Evolutionary conservation across 2,113 vertebrate species (phyloP).

Genomic region (Ancistrus triradiatus): DNA sequence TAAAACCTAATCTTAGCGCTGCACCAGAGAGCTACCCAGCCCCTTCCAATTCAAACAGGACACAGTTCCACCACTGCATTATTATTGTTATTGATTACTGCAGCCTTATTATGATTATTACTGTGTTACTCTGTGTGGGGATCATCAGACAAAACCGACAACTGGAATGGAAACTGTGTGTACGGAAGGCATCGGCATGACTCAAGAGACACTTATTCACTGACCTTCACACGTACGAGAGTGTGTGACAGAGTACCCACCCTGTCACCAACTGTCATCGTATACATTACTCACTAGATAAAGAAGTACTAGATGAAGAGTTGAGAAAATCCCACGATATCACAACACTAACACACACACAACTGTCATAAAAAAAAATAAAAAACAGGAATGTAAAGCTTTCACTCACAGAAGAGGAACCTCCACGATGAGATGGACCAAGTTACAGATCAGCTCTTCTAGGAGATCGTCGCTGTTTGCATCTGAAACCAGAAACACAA

Average conservation of each 20-base stretch:
- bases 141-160: too few species aligned
- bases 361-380: background rate
- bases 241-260: conserved; percentile 1
- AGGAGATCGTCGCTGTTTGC: conserved; percentile 80
- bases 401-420: conserved; percentile 89
- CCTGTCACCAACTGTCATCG: background rate
- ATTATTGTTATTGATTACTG: too few species aligned
- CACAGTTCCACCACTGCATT: background rate
- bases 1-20: too few species aligned
- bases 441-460: conserved; percentile 88
- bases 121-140: too few species aligned
- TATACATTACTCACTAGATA: conserved; percentile 3
- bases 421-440: conserved; percentile 92
- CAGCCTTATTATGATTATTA: too few species aligned
- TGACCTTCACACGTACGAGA: conserved; percentile 32
- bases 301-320: too few species aligned
- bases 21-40: too few species aligned
- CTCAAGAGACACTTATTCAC: conserved; percentile 23
- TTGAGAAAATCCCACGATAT: background rate
- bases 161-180: background rate
- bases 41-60: too few species aligned
- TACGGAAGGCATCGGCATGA: background rate
- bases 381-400: background rate
- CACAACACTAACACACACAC: conserved; percentile 18
- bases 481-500: conserved; percentile 59